These are phyloP conservation scores for Halocaridina rubra DNA, from an alignment of 2,888 invertebrate genomes.

Conservation along the genomic window DNA sequence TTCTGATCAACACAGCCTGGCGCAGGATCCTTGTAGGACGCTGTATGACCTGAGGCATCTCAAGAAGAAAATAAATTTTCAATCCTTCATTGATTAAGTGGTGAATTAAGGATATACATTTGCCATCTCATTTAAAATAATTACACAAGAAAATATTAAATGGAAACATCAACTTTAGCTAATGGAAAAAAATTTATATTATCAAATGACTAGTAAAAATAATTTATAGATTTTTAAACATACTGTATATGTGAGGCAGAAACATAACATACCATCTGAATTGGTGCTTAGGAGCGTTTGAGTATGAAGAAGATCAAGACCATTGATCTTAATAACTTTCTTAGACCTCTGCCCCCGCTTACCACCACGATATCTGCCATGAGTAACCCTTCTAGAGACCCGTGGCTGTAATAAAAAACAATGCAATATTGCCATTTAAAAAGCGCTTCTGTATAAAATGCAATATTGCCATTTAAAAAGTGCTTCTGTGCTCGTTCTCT, in stretches of 20 bases:
- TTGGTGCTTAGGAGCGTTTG: conserved; percentile 86
- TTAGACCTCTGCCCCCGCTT: conserved; percentile 74
- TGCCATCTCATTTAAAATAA: no score
- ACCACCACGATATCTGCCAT: conserved; percentile 69
- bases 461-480: no score
- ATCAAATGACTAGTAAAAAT: no score
- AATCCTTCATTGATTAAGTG: no score
- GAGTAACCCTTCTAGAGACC: not conserved
- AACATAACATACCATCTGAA: conserved; percentile 45
- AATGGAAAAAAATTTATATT: no score
- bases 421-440: no score
- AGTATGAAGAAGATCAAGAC: conserved; percentile 87
- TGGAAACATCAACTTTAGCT: no score
- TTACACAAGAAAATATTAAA: not conserved
- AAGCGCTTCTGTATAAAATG: no score
- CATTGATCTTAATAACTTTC: conserved; percentile 77
- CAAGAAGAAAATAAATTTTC: no score
- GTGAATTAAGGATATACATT: not conserved
- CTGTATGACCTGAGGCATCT: conserved; percentile 24
- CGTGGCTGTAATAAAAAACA: conserved; percentile 21
- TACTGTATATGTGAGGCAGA: no score
- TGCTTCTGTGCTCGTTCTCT: no score
- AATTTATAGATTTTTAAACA: no score
- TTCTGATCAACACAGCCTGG: conserved; percentile 94
- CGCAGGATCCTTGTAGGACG: conserved; percentile 73